Base-by-base conservation (phyloP, 1,140 invertebrate species). In the Temnothorax nylanderi region DNA sequence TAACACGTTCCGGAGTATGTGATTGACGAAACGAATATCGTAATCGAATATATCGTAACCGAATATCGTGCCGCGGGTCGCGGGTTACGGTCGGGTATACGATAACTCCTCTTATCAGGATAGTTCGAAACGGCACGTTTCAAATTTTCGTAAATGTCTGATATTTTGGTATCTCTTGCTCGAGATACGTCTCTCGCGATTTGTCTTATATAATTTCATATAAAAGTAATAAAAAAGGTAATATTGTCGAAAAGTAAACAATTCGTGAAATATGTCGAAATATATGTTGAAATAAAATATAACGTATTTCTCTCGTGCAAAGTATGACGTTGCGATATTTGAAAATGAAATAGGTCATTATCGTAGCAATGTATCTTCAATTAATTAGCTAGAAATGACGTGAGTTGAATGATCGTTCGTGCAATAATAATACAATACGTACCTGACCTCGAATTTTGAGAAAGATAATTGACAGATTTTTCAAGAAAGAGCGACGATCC, bases 41-140 rank as follows among this genome's bases (percentile, higher is more conserved):
- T 75, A 34, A 37, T 6, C 34, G 1, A 26, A 26, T 26, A 26
- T 26, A 37, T 74, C 3, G 18, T 26, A 26, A 26, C 26, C 32
- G 58, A 56, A 56, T 6, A 37, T 72, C 18, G 8, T 54, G 54
- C 32, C 69, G 26, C 26, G 26, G 26, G 26, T 41, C 37, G 6
- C 51, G n/a, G 47, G 26, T 72, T 18, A 18, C 8, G 34, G 26
- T 26, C 26, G 26, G 26, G 6, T 75, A 72, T 58, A 65, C 18
- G 8, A 41, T 41, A 65, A 65, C 32, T 37, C 11, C 6, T 64
- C 18, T 65, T 65, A 37, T 41, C 49, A 16, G 3, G 3, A 74
- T 74, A 54, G 18, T 74, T 74, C 51, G n/a, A 7, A 56, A 37
- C 11, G n/a, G 11, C 72, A 75, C 72, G 54, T 75, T 41, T 75